phyloP scores from a whole-genome alignment of 2,113 vertebrate species.

The Megaptera novaeangliae region DNA sequence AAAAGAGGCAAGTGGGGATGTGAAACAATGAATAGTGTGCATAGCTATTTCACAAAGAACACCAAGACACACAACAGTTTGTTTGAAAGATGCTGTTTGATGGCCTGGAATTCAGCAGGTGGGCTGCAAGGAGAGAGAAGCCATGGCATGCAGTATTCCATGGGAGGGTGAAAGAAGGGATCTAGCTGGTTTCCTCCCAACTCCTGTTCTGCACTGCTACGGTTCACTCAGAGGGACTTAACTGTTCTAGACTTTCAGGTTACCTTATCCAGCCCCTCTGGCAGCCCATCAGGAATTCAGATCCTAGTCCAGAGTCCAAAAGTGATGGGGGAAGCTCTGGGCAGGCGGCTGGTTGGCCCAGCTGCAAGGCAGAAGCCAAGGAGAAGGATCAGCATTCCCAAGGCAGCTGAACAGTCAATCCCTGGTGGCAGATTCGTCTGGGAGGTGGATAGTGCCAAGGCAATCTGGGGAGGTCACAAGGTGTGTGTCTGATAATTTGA shows the following conservation, averaged over 20 bases:
- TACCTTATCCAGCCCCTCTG: background rate
- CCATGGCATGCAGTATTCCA: background rate
- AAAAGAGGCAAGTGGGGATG: background rate
- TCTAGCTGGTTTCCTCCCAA: background rate
- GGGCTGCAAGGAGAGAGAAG: background rate
- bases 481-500: background rate
- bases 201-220: background rate
- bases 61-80: background rate
- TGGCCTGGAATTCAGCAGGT: background rate
- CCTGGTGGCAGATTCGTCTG: background rate
- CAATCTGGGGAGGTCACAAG: background rate
- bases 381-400: background rate
- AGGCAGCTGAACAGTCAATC: background rate
- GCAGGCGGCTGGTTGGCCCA: background rate
- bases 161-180: background rate
- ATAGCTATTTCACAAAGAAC: background rate
- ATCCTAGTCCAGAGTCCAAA: background rate
- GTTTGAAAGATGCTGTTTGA: background rate
- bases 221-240: background rate
- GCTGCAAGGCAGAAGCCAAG: background rate
- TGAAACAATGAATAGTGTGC: background rate
- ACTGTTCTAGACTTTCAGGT: background rate
- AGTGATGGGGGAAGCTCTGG: background rate
- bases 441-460: background rate
- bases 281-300: background rate